Evolutionary conservation across 2,797 vertebrate genomes (phyloP).

Genomic region (Melanotaenia parkinsoni): DNA sequence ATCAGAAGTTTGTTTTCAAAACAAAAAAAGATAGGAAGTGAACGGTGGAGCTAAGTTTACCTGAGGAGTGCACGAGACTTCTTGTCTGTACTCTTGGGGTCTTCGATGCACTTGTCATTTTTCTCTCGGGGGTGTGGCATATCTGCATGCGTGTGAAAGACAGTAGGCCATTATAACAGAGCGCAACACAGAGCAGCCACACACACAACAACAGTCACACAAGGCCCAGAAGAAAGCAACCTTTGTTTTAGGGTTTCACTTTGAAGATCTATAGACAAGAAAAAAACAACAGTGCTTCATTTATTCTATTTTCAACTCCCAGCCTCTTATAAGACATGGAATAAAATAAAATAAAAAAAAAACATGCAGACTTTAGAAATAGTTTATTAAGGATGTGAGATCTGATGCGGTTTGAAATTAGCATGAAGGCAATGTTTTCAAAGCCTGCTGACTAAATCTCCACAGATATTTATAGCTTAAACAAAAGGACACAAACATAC

Average conservation of each 20-base stretch:
- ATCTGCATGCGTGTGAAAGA: conserved; percentile 84
- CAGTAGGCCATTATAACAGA: conserved; percentile 82
- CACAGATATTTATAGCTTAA: conserved; percentile 83
- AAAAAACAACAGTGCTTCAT: conserved; percentile 85
- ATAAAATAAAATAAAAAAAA: conserved; percentile 61
- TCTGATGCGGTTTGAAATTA: conserved; percentile 82
- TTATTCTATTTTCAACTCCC: conserved; percentile 85
- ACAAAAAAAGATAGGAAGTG: background rate
- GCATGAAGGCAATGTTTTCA: conserved; percentile 79
- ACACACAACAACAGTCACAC: conserved; percentile 69
- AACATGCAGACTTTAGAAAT: conserved; percentile 71
- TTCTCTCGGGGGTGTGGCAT: conserved; percentile 88
- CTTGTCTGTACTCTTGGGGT: conserved; percentile 91
- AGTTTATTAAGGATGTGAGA: conserved; percentile 79
- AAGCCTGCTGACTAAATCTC: conserved; percentile 76
- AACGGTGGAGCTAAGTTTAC: conserved; percentile 70
- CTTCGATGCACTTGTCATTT: conserved; percentile 91
- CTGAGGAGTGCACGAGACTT: conserved; percentile 90
- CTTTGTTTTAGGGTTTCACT: conserved; percentile 85
- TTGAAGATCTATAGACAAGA: conserved; percentile 85
- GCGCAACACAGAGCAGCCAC: conserved; percentile 62
- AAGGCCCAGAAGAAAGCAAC: conserved; percentile 83
- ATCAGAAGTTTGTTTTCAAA: too few relatives aligned
- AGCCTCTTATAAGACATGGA: conserved; percentile 73
- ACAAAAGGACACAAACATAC: conserved; percentile 81